Evolutionary conservation across 1,140 invertebrate species (phyloP), one percentile per base, ranked within the genome.

Genomic region (Rhagoletis pomonella): DNA sequence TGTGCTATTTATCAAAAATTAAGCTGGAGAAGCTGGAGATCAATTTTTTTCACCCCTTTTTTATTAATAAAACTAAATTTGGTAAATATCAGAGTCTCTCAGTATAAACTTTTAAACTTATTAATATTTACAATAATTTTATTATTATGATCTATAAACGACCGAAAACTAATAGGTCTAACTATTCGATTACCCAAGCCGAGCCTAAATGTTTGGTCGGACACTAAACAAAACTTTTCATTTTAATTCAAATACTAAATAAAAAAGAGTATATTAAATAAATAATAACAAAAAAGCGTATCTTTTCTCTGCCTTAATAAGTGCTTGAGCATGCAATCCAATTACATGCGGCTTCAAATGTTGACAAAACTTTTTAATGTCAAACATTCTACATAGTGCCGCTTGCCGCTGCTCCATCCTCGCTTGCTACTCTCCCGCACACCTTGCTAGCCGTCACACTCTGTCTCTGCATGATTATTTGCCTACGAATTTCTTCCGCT

Each of bases 321-420:
- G 44, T 47, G 29, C n/a, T 73, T 42, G 14, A 29, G 69, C 69
- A 73, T 73, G 69, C 69, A 47, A 73, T 73, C 69, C 44, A 73
- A 73, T 73, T 73, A 73, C 29, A 29, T 29, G 29, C 6, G 19
- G 69, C 69, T 7, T 73, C 69, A 50, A 47, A 73, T 50, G 42
- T 47, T 17, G 7, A 17, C 9, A 17, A 73, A 73, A 29, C 0
- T 29, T 29, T 14, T 29, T 29, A 19, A 58, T 19, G 44, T 81
- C 55, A 47, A 73, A 44, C 29, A 29, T 29, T 29, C 29, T 29
- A 29, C 29, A 29, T 29, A 29, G 39, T 73, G 39, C 67, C 9
- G 9, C 64, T 67, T 73, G 69, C 5, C 44, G 47, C 10, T 39
- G 17, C 69, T n/a, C 5, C 14, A 44, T 14, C 60, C 10, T 62